Conservation (phyloP, 2,888 invertebrate genomes). For the Prosopocoilus inquinatus region DNA sequence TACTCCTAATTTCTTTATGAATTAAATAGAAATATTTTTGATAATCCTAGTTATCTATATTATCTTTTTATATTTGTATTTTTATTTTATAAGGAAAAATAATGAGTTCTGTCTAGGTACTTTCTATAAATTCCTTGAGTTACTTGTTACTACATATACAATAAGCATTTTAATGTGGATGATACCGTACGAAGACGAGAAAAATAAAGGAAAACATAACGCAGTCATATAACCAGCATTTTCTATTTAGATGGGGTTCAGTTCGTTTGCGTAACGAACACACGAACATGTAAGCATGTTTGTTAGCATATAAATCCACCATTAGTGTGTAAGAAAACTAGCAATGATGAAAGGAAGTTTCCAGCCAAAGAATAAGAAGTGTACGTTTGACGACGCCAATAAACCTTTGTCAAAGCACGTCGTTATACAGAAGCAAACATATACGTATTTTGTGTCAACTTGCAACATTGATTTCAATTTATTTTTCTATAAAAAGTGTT, state of each 20-base stretch:
- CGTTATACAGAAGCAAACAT: constrained; percentile 36
- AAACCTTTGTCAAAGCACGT: constrained; percentile 46
- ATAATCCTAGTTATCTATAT: too few relatives aligned
- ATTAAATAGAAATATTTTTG: too few relatives aligned
- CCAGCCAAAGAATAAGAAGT: constrained; percentile 24
- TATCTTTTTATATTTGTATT: too few relatives aligned
- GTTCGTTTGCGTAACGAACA: constrained; percentile 45
- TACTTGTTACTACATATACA: too few relatives aligned
- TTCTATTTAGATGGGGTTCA: constrained; percentile 22
- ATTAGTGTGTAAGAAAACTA: constrained; percentile 46
- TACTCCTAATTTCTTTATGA: too few relatives aligned
- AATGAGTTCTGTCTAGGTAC: too few relatives aligned
- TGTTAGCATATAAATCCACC: constrained; percentile 45
- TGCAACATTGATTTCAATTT: neutral
- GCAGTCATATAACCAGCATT: neutral
- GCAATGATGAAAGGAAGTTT: constrained; percentile 35
- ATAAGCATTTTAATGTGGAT: too few relatives aligned
- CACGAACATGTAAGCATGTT: constrained; percentile 42
- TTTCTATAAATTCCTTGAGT: too few relatives aligned
- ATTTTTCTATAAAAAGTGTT: neutral
- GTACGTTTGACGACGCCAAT: constrained; percentile 47
- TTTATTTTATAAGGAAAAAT: too few relatives aligned
- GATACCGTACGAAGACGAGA: too few relatives aligned
- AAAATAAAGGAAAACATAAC: neutral
- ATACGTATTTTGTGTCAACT: constrained; percentile 14